Evolutionary conservation across 2,113 vertebrate species (phyloP), one percentile per base, ranked within the genome.

Genomic region (Tapirus terrestris): DNA sequence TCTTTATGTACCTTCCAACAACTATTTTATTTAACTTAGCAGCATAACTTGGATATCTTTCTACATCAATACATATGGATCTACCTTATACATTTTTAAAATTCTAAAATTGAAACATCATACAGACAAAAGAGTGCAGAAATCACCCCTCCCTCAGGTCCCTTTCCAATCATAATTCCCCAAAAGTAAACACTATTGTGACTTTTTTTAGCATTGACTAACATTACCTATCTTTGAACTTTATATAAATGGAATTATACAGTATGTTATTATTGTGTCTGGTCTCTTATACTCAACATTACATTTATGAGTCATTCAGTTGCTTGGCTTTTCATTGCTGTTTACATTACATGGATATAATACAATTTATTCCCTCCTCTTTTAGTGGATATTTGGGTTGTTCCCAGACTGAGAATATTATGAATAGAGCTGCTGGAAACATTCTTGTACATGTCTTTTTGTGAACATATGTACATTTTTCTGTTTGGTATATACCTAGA

Each of bases 21-120:
- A 82, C 91, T 82, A 89, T 83, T 97, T 97, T 96, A 94, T 94
- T 97, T 97, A 96, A 75, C 82, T 96, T 93, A 94, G 89, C 87
- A 83, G 79, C 70, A 75, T 56, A 96, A 97, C 89, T 97, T 95
- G 85, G 89, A 92, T 67, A 95, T 98, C 73, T 96, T 91, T 97
- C 75, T 96, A 75, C 20, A 48, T 97, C 97, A 97, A 87, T 97
- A 91, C 91, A 97, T 96, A 93, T 96, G 95, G 53, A 53, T 89
- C 23, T 91, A 96, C 82, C 77, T 93, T 98, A 93, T 29, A 92
- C 63, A 82, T 89, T 96, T 95, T 91, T 83, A 84, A 97, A 73
- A n/a, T 70, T 85, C 68, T 93, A 82, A 95, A 97, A 91, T 31
- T 72, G 65, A 96, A 92, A 89, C 79, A 48, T 82, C 29, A 68